Conservation (phyloP, 2,888 invertebrate genomes). For the Blastobasis lacticolella region DNA sequence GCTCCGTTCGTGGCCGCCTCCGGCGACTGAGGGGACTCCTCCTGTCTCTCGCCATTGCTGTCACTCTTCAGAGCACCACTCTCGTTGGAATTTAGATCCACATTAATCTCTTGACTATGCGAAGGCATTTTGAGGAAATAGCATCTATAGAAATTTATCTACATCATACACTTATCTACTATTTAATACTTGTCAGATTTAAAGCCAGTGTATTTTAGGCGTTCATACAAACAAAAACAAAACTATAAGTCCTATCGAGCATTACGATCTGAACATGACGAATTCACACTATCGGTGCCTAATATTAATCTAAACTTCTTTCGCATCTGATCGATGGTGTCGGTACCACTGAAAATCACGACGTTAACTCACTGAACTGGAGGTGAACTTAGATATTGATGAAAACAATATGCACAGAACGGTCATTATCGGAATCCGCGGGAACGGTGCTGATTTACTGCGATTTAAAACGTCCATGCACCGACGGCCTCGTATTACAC, state of each 20-base stretch:
- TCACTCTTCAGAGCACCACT: conserved; percentile 41
- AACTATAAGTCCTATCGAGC: conserved; percentile 31
- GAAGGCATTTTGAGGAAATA: conserved; percentile 54
- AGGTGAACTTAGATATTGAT: conserved; percentile 24
- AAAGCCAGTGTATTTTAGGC: conserved; percentile 10
- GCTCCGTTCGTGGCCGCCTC: conserved; percentile 30
- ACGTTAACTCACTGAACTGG: conserved; percentile 40
- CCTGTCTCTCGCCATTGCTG: conserved; percentile 35
- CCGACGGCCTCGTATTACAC: conserved; percentile 55
- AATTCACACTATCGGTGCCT: conserved; percentile 35
- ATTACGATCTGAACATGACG: conserved; percentile 36
- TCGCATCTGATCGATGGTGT: conserved; percentile 37
- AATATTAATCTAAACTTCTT: conserved; percentile 34
- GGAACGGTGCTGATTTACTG: conserved; percentile 24
- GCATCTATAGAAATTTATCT: conserved; percentile 27
- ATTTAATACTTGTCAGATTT: conserved; percentile 11
- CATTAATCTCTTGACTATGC: conserved; percentile 55
- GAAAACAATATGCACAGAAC: conserved; percentile 37
- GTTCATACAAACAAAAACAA: conserved; percentile 23
- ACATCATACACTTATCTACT: conserved; percentile 5
- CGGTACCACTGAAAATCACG: conserved; percentile 26
- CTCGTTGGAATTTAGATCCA: conserved; percentile 55
- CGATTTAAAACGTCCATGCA: conserved; percentile 9
- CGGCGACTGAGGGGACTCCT: conserved; percentile 31
- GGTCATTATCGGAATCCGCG: conserved; percentile 48